Conservation (phyloP, 2,797 vertebrate genomes). For the Diplodus sargus region DNA sequence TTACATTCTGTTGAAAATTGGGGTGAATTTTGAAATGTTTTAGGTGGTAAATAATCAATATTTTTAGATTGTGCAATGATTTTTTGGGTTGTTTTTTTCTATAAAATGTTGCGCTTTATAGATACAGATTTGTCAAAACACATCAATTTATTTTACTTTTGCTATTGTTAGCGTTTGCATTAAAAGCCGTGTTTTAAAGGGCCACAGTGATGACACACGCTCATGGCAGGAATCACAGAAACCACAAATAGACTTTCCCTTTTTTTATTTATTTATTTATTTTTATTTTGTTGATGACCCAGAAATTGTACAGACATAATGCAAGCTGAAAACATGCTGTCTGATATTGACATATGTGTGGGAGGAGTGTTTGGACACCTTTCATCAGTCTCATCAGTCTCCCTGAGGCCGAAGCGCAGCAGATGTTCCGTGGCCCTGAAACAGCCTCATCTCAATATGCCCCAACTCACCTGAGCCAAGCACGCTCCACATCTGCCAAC, state of each 20-base stretch:
- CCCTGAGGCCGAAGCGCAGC: constrained; percentile 17
- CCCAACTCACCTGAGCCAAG: constrained; percentile 14
- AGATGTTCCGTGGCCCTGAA: constrained; percentile 33
- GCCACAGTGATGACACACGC: background rate
- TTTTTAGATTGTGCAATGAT: background rate
- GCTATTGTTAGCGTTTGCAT: no score
- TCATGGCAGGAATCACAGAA: background rate
- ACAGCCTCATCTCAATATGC: constrained; percentile 5
- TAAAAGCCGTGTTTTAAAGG: background rate
- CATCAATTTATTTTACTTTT: background rate
- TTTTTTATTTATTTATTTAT: no score
- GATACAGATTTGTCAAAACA: background rate
- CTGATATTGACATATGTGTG: constrained; percentile 22
- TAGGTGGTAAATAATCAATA: background rate
- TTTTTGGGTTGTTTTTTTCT: background rate
- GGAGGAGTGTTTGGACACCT: constrained; percentile 4
- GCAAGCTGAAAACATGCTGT: constrained; percentile 9
- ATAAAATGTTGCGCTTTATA: background rate
- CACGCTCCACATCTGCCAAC: background rate
- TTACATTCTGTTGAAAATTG: no score
- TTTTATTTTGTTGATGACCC: background rate
- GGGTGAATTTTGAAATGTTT: no score
- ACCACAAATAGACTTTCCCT: background rate
- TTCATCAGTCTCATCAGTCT: background rate
- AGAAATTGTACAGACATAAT: background rate